Evolutionary conservation across 2,113 vertebrate genomes (phyloP).

Genomic region (Phrynocephalus versicolor): DNA sequence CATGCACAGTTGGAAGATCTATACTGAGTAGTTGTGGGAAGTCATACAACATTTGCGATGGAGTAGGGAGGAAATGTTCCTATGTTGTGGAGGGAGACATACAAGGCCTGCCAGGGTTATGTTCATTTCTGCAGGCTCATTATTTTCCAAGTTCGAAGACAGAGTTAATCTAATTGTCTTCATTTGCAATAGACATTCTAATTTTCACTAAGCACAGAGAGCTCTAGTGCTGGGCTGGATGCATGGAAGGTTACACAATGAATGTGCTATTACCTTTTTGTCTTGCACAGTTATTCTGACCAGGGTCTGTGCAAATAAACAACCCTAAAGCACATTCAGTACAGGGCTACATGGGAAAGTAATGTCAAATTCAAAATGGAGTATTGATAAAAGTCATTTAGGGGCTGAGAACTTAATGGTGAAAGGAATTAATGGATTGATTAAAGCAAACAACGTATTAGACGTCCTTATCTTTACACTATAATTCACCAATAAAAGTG

Average conservation of each 20-base stretch:
- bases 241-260: neutral
- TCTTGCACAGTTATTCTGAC: neutral
- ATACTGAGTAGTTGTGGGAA: neutral
- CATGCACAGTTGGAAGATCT: neutral
- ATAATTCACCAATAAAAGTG: constrained; percentile 37
- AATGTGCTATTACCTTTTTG: neutral
- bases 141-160: neutral
- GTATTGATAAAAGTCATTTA: neutral
- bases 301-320: neutral
- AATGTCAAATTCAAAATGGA: constrained; percentile 1
- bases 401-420: constrained; percentile 3
- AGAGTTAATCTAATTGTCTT: neutral
- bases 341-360: neutral
- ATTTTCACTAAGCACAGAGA: neutral
- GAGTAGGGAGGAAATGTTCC: neutral
- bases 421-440: neutral
- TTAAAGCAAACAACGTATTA: constrained; percentile 16
- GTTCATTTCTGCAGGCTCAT: neutral
- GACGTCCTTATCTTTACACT: constrained; percentile 20
- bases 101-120: neutral
- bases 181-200: neutral
- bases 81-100: neutral
- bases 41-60: neutral
- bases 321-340: neutral
- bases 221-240: neutral